A percentile compares a stretch with the other conserved stretches of the same genome.
phyloP scores from a whole-genome alignment of 53 echinoderm and acorn worm species.

The Stichopus horrens region DNA sequence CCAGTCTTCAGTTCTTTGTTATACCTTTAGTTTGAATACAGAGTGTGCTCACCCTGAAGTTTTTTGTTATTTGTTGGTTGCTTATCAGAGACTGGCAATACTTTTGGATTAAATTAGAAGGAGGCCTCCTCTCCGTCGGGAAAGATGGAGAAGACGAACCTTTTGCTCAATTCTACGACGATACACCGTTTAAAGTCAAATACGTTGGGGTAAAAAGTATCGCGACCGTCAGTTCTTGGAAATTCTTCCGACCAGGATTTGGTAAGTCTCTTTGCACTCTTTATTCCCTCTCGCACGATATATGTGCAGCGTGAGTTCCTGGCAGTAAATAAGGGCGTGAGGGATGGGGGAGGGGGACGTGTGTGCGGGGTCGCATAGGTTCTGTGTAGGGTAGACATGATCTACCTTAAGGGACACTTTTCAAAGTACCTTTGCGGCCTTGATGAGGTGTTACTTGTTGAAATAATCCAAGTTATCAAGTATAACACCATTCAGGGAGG shows the following conservation, averaged over 20 bases:
- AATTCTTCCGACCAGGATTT: conserved; percentile 29
- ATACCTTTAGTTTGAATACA: no score
- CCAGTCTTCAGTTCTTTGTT: no score
- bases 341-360: not conserved
- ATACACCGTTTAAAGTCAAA: conserved; percentile 17
- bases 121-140: conserved; percentile 15
- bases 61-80: not conserved
- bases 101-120: conserved; percentile 27
- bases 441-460: no score
- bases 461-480: no score
- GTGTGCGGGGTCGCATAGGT: not conserved
- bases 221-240: conserved; percentile 5
- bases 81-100: conserved; percentile 19
- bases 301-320: no score
- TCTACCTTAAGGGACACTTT: no score
- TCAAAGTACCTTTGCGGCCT: no score
- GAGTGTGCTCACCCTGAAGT: no score
- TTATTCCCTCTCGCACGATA: no score
- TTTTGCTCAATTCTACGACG: not conserved
- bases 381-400: no score
- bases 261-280: not conserved
- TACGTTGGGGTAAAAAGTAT: conserved; percentile 26
- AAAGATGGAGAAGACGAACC: conserved; percentile 3
- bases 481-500: no score
- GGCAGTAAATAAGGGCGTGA: not conserved